Base-by-base conservation (phyloP, 92 coral and sea anemone species). In the Ricordea florida region DNA sequence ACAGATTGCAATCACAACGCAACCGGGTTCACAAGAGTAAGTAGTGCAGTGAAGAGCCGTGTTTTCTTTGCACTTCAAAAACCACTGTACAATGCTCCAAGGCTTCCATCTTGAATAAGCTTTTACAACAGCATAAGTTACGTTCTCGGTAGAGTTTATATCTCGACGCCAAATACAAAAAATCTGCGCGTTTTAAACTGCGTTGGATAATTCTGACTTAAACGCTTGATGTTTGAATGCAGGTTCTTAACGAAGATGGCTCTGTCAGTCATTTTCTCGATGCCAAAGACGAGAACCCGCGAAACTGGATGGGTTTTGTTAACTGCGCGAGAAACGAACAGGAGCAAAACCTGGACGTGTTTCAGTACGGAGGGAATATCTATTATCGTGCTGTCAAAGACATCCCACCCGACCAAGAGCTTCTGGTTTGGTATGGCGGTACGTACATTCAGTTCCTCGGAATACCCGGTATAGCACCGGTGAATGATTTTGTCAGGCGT, bases 311-410 rank as follows among this genome's bases (percentile, higher is more conserved):
- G 99, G 97, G 97, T 2, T 96, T 96, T 66, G 99, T 96, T 8
- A 96, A 96, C 93, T 96, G 99, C 73, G 99, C 99, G 1, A 89
- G 99, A 41, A 96, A 96, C 66, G 99, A 96, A 62, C 99, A 96
- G 47, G 99, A 96, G 60, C 99, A 96, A 76, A 96, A 96, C 78
- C 60, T 96, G 11, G 99, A 96, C 34, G 90, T 96, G 0, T 96
- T 96, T 52, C 99, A 96, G 64, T 96, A 74, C 69, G 97, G 94
- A 1, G 94, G 94, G 15, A 92, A 89, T 64, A 92, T 96, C 24
- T 96, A 96, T 67, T 96, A 96, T 68, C 94, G 99, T 14, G 99
- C 99, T 1, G 75, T 83, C 66, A 96, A 96, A 58, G 99, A 96
- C 50, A 88, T 96, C 21, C 99, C 99, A 22, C 99, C 99, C 0